Conservation (phyloP, 2,888 invertebrate species). For the Conomelus anceps region DNA sequence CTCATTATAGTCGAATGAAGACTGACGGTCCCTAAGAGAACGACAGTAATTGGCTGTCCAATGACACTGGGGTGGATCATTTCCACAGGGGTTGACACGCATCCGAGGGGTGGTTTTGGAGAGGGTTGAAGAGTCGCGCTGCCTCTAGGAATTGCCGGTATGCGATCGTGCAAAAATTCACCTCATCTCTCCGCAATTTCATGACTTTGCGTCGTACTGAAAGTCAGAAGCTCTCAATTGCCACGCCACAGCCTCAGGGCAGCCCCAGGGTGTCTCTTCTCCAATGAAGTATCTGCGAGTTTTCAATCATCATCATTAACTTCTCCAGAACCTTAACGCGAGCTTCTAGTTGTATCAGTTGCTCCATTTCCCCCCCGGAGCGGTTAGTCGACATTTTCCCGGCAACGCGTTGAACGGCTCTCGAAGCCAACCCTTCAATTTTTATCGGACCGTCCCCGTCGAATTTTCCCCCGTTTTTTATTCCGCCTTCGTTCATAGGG, state of each 20-base stretch:
- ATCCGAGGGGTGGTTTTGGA: background rate
- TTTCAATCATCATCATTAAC: background rate
- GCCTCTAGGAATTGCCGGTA: background rate
- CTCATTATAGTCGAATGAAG: background rate
- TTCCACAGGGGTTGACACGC: background rate
- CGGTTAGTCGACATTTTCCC: background rate
- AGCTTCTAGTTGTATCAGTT: background rate
- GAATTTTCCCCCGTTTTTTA: background rate
- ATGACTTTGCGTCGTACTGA: background rate
- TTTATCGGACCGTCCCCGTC: background rate
- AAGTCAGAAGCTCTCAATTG: background rate
- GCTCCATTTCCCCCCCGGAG: background rate
- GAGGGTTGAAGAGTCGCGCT: background rate
- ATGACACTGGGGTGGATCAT: background rate
- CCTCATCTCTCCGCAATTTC: background rate
- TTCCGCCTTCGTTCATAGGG: background rate
- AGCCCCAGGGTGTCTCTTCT: background rate
- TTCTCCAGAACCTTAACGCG: background rate
- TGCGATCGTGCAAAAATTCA: background rate
- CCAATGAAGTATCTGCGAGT: background rate
- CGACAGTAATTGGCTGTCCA: background rate
- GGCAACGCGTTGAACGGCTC: background rate
- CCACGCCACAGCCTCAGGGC: background rate
- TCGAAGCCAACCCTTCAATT: background rate
- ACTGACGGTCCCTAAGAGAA: background rate